Conservation (phyloP, 2,797 vertebrate genomes). For the Botia kubotai region DNA sequence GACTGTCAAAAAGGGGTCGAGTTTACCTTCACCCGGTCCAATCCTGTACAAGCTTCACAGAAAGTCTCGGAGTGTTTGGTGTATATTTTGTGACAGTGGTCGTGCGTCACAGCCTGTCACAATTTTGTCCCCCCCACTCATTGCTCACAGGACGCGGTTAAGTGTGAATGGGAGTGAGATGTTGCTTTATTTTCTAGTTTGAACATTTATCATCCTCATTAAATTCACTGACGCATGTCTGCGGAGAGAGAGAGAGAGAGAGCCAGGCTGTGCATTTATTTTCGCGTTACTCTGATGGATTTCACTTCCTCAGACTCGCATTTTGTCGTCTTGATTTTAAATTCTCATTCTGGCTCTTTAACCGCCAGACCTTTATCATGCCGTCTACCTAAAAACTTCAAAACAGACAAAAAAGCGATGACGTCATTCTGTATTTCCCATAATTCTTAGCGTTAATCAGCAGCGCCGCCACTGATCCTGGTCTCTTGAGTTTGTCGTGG, state of each 20-base stretch:
- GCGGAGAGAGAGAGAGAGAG: conserved; percentile 57
- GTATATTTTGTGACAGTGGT: neutral
- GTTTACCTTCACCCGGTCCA: neutral
- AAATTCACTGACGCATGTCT: conserved; percentile 70
- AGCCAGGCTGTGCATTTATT: conserved; percentile 13
- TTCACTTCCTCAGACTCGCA: neutral
- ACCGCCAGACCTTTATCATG: conserved; percentile 24
- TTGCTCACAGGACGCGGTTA: conserved; percentile 25
- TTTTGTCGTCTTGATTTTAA: conserved; percentile 14
- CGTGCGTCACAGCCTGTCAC: too few relatives aligned
- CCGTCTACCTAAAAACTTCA: conserved; percentile 6
- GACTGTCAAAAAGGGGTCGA: too few relatives aligned
- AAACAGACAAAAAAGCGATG: neutral
- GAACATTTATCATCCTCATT: conserved; percentile 73
- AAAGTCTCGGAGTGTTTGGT: neutral
- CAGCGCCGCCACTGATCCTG: neutral
- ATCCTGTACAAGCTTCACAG: neutral
- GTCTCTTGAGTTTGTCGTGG: neutral
- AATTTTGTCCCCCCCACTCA: too few relatives aligned
- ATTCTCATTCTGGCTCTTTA: conserved; percentile 16
- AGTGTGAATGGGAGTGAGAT: conserved; percentile 29
- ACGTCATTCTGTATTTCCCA: conserved; percentile 10
- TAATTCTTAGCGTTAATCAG: conserved; percentile 17
- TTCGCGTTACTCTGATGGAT: conserved; percentile 18
- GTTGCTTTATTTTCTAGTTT: conserved; percentile 64